These are phyloP conservation scores for Drosophila borborema DNA, from an alignment of 2,888 invertebrate genomes.

Conservation along the genomic window DNA sequence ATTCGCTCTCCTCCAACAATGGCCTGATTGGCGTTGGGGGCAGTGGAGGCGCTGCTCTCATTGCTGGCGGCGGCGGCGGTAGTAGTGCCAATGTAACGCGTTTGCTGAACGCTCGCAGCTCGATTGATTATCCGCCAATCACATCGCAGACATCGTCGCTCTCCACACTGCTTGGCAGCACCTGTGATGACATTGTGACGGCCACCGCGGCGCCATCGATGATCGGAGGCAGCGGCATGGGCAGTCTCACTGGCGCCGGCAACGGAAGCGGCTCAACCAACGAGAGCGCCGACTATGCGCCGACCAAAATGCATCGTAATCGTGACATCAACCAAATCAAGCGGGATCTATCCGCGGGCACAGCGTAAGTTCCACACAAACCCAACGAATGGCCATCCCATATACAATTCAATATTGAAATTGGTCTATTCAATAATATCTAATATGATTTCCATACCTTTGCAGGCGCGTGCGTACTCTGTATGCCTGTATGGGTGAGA, in stretches of 20 bases:
- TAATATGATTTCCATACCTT: neutral
- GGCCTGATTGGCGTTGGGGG: slow-evolving; percentile 83
- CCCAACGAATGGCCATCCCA: neutral
- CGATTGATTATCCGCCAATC: slow-evolving; percentile 81
- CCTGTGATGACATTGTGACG: slow-evolving; percentile 83
- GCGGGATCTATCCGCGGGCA: slow-evolving; percentile 83
- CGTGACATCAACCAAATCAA: slow-evolving; percentile 85
- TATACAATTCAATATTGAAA: neutral
- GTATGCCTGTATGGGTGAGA: slow-evolving; percentile 98
- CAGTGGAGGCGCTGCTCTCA: slow-evolving; percentile 30
- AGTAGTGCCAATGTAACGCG: slow-evolving; percentile 60
- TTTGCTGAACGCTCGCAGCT: slow-evolving; percentile 71
- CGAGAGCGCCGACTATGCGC: slow-evolving; percentile 82
- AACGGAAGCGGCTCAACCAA: slow-evolving; percentile 64
- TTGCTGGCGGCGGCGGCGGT: slow-evolving; percentile 14
- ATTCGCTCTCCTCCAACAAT: slow-evolving; percentile 88
- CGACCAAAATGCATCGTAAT: slow-evolving; percentile 87
- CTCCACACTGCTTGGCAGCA: slow-evolving; percentile 78
- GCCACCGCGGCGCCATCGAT: slow-evolving; percentile 81
- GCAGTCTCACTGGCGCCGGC: slow-evolving; percentile 62
- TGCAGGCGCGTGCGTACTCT: slow-evolving; percentile 94
- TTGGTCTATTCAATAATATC: neutral
- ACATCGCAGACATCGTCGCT: slow-evolving; percentile 82
- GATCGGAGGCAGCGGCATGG: slow-evolving; percentile 71
- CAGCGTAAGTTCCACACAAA: slow-evolving; percentile 80